These are phyloP conservation scores for Lochmaea crataegi DNA, from an alignment of 2,888 invertebrate genomes.

Conservation along the genomic window DNA sequence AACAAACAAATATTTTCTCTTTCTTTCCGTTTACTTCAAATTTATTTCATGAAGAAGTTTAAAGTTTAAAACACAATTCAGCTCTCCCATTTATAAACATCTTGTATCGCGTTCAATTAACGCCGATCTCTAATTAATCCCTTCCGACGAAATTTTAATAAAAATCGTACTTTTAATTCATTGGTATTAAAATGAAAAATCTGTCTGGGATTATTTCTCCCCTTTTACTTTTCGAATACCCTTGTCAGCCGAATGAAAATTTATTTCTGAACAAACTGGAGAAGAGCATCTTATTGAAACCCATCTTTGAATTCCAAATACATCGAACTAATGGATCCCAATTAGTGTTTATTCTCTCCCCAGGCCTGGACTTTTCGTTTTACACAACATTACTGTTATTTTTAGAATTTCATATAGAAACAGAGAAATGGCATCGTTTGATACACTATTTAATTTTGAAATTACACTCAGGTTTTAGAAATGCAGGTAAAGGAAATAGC, in stretches of 20 bases:
- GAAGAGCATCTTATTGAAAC: slow-evolving; percentile 33
- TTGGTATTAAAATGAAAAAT: slow-evolving; percentile 27
- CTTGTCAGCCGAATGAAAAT: slow-evolving; percentile 34
- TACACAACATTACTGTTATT: background rate
- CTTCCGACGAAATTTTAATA: slow-evolving; percentile 16
- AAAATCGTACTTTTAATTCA: slow-evolving; percentile 30
- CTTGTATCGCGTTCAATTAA: slow-evolving; percentile 16
- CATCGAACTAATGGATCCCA: slow-evolving; percentile 31
- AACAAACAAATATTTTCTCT: too few species aligned
- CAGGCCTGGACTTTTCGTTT: slow-evolving; percentile 38
- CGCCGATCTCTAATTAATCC: slow-evolving; percentile 17
- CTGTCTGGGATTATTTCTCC: slow-evolving; percentile 23
- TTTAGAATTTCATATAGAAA: too few species aligned
- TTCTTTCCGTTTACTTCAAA: too few species aligned
- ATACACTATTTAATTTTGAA: too few species aligned
- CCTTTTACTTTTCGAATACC: slow-evolving; percentile 19
- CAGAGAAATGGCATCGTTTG: too few species aligned
- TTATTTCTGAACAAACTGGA: slow-evolving; percentile 29
- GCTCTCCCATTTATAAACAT: background rate
- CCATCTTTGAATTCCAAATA: slow-evolving; percentile 35
- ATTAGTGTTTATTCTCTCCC: slow-evolving; percentile 31
- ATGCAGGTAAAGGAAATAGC: too few species aligned
- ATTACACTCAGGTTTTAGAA: too few species aligned
- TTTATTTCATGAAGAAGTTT: background rate
- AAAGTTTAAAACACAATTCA: background rate